A percentile compares a stretch with the other conserved stretches of the same genome.
Conservation (phyloP, 2,113 vertebrate species). For the Tylochromis polylepis region DNA sequence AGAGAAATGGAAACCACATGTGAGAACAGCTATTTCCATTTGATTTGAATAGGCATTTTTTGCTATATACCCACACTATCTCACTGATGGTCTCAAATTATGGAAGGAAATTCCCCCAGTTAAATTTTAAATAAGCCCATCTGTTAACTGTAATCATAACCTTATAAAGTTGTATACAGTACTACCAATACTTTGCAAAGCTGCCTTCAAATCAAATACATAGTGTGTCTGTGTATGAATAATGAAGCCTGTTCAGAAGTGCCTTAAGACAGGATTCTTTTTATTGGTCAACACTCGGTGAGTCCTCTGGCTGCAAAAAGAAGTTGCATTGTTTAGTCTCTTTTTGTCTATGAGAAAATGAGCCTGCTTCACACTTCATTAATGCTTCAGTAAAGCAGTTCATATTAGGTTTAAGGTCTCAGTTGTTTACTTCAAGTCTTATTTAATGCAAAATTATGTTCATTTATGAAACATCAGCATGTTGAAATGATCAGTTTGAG, state of each 20-base stretch:
- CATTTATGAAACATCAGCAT: not conserved
- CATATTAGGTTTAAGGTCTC: not conserved
- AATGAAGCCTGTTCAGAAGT: not conserved
- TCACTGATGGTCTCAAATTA: not conserved
- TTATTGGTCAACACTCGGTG: not conserved
- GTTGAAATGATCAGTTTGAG: not conserved
- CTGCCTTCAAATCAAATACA: not conserved
- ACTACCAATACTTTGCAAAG: not conserved
- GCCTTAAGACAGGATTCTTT: not conserved
- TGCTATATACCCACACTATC: not conserved
- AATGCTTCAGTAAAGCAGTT: not conserved
- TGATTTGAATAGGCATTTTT: not conserved
- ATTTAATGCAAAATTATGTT: not conserved
- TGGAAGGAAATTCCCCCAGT: not conserved
- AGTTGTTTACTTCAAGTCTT: not conserved
- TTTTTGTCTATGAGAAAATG: not conserved
- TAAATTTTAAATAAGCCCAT: not conserved
- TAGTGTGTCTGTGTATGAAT: not conserved
- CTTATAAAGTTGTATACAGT: not conserved
- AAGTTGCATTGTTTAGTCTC: not conserved
- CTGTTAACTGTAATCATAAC: not conserved
- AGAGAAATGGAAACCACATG: not conserved
- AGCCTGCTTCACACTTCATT: not conserved
- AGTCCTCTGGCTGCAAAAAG: not conserved
- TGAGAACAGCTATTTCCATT: not conserved